Evolutionary conservation across 2,797 vertebrate species (phyloP), one percentile per base, ranked within the genome.

Genomic region (Epinephelus coioides): DNA sequence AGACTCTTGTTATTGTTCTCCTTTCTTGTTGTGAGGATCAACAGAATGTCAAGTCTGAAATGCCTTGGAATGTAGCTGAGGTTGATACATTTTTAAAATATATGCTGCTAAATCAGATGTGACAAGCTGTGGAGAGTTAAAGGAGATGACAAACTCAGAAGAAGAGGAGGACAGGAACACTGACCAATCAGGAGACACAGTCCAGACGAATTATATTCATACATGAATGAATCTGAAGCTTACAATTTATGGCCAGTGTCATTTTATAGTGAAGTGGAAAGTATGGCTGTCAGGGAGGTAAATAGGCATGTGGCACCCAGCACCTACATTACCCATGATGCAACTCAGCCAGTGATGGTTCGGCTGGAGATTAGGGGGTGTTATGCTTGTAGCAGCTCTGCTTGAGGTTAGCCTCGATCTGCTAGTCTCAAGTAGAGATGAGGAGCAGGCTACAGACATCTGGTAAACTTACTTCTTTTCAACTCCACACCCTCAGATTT

Each of bases 1-100:
- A 83, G 53, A 75, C 73, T 63, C 76, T 64, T 78, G 68, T 68
- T 81, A 68, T 76, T 80, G 59, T 85, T 73, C 74, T 76, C 78
- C 40, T 86, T 78, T 71, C 69, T 84, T 76, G 68, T 71, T 47
- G 64, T 85, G 74, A 83, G 61, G 63, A 84, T 88, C 79, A 88
- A 81, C 79, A 69, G 38, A 69, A 67, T 77, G 38, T 40, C 38
- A 40, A 40, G 38, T 11, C 38, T 40, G 10, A 40, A 40, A 40
- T 40, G 38, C 38, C 38, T 40, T 1, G 8, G 53, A 66, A 53
- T 49, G 54, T 63, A 27, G 66, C 62, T 1, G 21, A 67, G 67
- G 71, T 65, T 79, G 71, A 38, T 14, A 30, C 5, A 34, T 43
- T 70, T 69, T 69, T 19, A 71, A 72, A 75, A 55, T 75, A 69